A percentile compares a stretch with the other conserved stretches of the same genome.
Evolutionary conservation across 2,888 invertebrate genomes (phyloP).

Genomic region (Hartigia nigra): DNA sequence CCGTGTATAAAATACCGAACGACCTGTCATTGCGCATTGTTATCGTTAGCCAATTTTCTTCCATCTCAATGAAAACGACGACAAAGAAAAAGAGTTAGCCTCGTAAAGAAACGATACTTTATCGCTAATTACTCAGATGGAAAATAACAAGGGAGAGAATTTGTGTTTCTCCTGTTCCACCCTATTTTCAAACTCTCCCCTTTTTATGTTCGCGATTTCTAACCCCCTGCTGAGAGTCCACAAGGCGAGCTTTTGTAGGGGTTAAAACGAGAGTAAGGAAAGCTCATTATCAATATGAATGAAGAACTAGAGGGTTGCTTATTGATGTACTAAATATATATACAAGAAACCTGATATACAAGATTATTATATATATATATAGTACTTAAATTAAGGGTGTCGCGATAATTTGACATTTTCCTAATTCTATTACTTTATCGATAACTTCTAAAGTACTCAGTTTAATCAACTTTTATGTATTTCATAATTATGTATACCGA

Average conservation of each 20-base stretch:
- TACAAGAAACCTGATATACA: background rate
- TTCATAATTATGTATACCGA: background rate
- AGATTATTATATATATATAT: background rate
- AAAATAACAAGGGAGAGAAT: slow-evolving; percentile 3
- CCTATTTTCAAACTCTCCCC: background rate
- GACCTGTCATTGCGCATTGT: background rate
- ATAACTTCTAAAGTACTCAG: background rate
- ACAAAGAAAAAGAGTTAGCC: background rate
- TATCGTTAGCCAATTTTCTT: background rate
- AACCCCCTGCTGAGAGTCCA: background rate
- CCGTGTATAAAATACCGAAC: background rate
- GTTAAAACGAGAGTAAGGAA: background rate
- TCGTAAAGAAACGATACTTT: background rate
- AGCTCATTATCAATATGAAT: background rate
- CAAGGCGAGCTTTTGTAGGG: background rate
- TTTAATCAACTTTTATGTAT: background rate
- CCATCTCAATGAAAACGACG: background rate
- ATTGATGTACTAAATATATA: background rate
- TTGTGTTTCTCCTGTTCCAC: background rate
- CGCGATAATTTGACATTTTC: background rate
- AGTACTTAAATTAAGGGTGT: background rate
- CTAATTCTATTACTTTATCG: background rate
- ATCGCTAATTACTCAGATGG: background rate
- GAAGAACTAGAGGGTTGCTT: background rate
- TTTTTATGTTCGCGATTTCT: background rate